A percentile compares a stretch with the other conserved stretches of the same genome.
Evolutionary conservation across 2,888 invertebrate genomes (phyloP).

Genomic region (Vannuccia rotundouncinata): DNA sequence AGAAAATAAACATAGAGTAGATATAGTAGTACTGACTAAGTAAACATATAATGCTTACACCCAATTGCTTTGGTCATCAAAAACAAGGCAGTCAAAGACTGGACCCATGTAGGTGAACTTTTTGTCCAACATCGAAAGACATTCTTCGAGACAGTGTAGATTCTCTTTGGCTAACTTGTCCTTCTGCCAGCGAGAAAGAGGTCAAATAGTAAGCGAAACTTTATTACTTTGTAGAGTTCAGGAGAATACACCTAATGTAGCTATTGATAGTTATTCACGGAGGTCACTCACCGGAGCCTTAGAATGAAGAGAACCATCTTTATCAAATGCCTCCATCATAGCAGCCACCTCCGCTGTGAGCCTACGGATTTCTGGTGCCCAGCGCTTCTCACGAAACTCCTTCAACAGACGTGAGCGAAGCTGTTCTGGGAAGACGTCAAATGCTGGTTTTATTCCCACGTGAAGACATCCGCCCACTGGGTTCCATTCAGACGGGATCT

Average conservation of each 20-base stretch:
- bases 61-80: conserved; percentile 82
- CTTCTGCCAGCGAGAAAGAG: too few relatives aligned
- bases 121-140: conserved; percentile 74
- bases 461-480: conserved; percentile 78
- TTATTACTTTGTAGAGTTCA: too few relatives aligned
- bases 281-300: conserved; percentile 1
- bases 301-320: conserved; percentile 61
- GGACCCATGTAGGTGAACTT: conserved; percentile 79
- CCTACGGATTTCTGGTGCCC: conserved; percentile 64
- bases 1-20: too few relatives aligned
- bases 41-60: conserved; percentile 57
- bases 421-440: conserved; percentile 76
- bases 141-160: conserved; percentile 64
- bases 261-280: neutral
- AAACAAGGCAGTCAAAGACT: conserved; percentile 84
- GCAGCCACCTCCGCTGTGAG: conserved; percentile 73
- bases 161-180: conserved; percentile 82
- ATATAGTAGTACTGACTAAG: too few relatives aligned
- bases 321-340: conserved; percentile 66
- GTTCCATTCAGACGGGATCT: conserved; percentile 74
- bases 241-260: too few relatives aligned
- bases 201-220: too few relatives aligned
- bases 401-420: conserved; percentile 71
- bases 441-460: conserved; percentile 76
- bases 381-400: conserved; percentile 71